A percentile compares a stretch with the other conserved stretches of the same genome.
These are phyloP conservation scores for Fratercula arctica DNA, from an alignment of 2,797 vertebrate species.

Conservation along the genomic window DNA sequence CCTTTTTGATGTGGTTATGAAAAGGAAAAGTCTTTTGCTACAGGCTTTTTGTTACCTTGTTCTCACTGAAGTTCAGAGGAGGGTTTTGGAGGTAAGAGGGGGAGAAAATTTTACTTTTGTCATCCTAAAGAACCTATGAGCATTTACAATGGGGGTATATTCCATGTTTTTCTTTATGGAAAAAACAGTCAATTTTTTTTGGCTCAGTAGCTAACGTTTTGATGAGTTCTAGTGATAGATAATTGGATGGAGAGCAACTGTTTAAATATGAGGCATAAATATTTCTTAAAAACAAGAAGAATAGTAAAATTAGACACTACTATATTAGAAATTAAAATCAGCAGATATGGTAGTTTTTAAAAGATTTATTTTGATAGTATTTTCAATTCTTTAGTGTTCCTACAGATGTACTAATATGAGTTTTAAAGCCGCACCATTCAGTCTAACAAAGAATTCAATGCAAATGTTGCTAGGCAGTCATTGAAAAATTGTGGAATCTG, in stretches of 20 bases:
- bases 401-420: not conserved
- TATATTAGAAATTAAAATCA: not conserved
- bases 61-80: not conserved
- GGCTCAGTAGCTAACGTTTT: not conserved
- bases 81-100: not conserved
- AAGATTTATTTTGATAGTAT: not conserved
- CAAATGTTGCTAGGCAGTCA: not conserved
- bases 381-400: not conserved
- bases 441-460: not conserved
- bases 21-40: not conserved
- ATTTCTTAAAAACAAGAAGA: not conserved
- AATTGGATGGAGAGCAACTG: not conserved
- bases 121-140: not conserved
- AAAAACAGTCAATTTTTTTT: not conserved
- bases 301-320: not conserved
- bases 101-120: not conserved
- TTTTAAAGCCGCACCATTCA: not conserved
- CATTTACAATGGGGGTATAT: rapidly evolving
- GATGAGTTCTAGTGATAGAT: not conserved
- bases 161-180: not conserved
- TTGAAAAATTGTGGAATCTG: not conserved
- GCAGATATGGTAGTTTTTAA: not conserved
- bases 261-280: not conserved
- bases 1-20: not conserved
- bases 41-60: not conserved